Evolutionary conservation across 2,797 vertebrate genomes (phyloP).

Genomic region (Podargus strigoides): DNA sequence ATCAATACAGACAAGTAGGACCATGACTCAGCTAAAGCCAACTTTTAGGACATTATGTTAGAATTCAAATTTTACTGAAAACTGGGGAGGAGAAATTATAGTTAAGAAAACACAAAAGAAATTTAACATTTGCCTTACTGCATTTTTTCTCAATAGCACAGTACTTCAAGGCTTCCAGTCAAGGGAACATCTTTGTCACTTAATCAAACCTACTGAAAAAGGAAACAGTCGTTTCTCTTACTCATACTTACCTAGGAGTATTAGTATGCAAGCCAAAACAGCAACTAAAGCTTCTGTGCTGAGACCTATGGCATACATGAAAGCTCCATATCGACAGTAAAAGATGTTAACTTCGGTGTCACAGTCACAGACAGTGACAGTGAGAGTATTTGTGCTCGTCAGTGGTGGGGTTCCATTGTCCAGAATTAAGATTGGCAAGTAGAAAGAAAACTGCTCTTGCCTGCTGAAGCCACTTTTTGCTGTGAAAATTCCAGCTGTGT

Average conservation of each 20-base stretch:
- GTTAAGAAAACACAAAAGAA: not conserved
- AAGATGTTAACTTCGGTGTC: constrained; percentile 73
- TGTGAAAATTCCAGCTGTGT: constrained; percentile 88
- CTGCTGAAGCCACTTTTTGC: constrained; percentile 82
- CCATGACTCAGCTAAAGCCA: not conserved
- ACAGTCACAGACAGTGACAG: constrained; percentile 86
- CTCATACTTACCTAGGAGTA: constrained; percentile 80
- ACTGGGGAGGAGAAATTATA: not conserved
- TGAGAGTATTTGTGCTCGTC: constrained; percentile 88
- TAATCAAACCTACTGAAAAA: not conserved
- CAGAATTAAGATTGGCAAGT: constrained; percentile 82
- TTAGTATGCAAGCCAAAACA: constrained; percentile 77
- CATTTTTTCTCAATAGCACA: not conserved
- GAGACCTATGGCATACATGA: constrained; percentile 79
- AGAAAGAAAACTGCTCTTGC: constrained; percentile 79
- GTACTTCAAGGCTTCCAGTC: not conserved
- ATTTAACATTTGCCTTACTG: not conserved
- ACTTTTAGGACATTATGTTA: not conserved
- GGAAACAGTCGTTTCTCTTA: not conserved
- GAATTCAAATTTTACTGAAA: not conserved
- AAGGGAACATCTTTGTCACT: not conserved
- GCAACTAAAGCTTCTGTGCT: constrained; percentile 80
- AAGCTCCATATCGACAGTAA: constrained; percentile 73
- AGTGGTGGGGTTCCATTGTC: constrained; percentile 87
- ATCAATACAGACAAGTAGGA: not conserved